Evolutionary conservation across 2,113 vertebrate genomes (phyloP).

Genomic region (Salvator merianae): DNA sequence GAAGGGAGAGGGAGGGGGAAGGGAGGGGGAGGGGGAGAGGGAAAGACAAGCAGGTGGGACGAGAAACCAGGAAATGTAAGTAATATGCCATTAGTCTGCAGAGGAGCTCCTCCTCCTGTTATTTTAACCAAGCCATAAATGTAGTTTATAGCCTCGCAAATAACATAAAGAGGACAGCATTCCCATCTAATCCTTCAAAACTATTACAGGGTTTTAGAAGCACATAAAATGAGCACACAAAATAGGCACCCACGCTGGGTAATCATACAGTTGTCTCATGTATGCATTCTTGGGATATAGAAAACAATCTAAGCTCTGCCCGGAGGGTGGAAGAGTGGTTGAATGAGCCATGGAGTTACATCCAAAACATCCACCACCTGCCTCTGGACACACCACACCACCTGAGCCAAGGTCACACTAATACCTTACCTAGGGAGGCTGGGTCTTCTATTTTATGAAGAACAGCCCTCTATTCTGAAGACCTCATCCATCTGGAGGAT

Average conservation of each 20-base stretch:
- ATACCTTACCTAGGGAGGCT: neutral
- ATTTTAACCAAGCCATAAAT: slow-evolving; percentile 36
- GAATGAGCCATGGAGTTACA: too few species aligned
- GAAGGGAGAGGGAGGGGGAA: neutral
- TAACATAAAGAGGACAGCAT: slow-evolving; percentile 17
- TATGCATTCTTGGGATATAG: neutral
- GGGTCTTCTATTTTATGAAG: too few species aligned
- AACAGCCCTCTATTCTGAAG: too few species aligned
- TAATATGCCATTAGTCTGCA: slow-evolving; percentile 4
- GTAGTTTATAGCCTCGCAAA: slow-evolving; percentile 29
- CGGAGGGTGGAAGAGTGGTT: neutral
- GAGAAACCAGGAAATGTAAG: neutral
- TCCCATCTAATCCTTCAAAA: slow-evolving; percentile 25
- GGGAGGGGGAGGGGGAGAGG: neutral
- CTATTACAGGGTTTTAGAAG: slow-evolving; percentile 20
- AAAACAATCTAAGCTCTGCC: neutral
- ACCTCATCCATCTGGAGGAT: too few species aligned
- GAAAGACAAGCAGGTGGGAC: slow-evolving; percentile 10
- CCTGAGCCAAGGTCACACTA: neutral
- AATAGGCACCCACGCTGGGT: neutral
- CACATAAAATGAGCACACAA: neutral
- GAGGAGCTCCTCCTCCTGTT: slow-evolving; percentile 7
- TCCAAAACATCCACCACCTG: neutral
- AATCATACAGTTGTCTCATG: too few species aligned
- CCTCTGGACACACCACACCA: neutral